Base-by-base conservation (phyloP, 1,140 invertebrate genomes). In the Grapholita molesta region DNA sequence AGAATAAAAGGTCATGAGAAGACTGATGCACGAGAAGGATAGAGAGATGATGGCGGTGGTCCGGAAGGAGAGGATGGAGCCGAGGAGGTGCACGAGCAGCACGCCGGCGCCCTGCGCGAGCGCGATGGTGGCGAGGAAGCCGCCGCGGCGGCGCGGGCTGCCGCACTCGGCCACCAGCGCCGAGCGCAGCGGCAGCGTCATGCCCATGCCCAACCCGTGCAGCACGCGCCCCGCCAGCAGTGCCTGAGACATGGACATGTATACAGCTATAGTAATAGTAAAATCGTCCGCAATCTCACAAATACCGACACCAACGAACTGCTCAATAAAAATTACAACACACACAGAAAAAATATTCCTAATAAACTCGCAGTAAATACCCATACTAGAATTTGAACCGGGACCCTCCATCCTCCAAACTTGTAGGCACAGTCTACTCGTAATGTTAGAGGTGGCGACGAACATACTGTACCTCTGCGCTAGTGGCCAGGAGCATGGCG, bases 1-100 rank as follows among this genome's bases (percentile, higher is more conserved):
- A 0, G 93, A 84, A 42, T 93, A 93, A 1, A 89, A 73, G 6
- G 91, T 82, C 55, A 93, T 77, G 0, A 92, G 7, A n/a, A 92
- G 84, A 69, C 90, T 89, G 2, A 89, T 38, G 11, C 93, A 75
- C 2, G 92, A 92, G 2, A 94, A 79, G 18, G 85, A 69, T 0
- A 86, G 77, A 64, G 89, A 92, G 4, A 94, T 75, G 0, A 93
- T 71, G 0, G 92, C 93, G 15, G 93, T 92, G 15, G 74, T 77
- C 72, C 91, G 84, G 94, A 94, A 95, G 32, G 84, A 78, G 0
- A 94, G 68, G 57, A 93, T 88, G 1, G 93, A 93, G 2, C 94
- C 94, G 5, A 95, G 28, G 1, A 93, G 72, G 78, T 95, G 94
- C 2, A 88, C 88, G 4, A 93, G 64, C 24, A 94, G 83, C 6